Evolutionary conservation across 2,888 invertebrate genomes (phyloP).

Genomic region (Tenthredo mesomela): DNA sequence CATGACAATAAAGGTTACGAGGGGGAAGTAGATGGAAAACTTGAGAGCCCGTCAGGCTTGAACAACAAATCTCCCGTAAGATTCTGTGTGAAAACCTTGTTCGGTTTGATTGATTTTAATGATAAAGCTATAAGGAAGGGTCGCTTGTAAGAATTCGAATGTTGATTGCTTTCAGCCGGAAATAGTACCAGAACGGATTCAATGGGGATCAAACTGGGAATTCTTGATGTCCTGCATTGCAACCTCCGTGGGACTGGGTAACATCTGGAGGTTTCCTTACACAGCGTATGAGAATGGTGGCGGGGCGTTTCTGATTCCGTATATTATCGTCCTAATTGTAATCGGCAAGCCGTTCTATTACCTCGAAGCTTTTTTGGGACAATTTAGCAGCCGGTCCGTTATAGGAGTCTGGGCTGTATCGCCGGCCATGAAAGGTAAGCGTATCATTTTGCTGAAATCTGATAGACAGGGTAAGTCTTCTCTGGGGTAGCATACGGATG

Average conservation of each 20-base stretch:
- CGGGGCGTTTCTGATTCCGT: slow-evolving; percentile 85
- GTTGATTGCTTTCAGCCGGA: background rate
- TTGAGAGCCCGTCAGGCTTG: background rate
- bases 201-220: slow-evolving; percentile 83
- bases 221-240: slow-evolving; percentile 84
- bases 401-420: slow-evolving; percentile 85
- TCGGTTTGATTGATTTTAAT: background rate
- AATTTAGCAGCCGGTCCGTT: slow-evolving; percentile 90
- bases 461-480: too few species aligned
- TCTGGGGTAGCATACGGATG: too few species aligned
- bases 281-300: slow-evolving; percentile 85
- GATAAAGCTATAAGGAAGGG: background rate
- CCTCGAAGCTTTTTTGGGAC: slow-evolving; percentile 90
- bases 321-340: slow-evolving; percentile 82
- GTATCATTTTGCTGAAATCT: slow-evolving; percentile 48
- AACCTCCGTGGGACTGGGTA: slow-evolving; percentile 85
- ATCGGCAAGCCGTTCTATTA: slow-evolving; percentile 91
- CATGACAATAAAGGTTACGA: slow-evolving; percentile 64
- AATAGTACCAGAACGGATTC: slow-evolving; percentile 62
- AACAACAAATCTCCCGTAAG: slow-evolving; percentile 8
- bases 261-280: slow-evolving; percentile 86
- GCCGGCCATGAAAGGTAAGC: slow-evolving; percentile 88
- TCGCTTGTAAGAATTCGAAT: background rate
- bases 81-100: background rate
- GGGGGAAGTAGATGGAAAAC: slow-evolving; percentile 48